Base-by-base conservation (phyloP, 2,797 vertebrate genomes). In the Clarias fuscus region DNA sequence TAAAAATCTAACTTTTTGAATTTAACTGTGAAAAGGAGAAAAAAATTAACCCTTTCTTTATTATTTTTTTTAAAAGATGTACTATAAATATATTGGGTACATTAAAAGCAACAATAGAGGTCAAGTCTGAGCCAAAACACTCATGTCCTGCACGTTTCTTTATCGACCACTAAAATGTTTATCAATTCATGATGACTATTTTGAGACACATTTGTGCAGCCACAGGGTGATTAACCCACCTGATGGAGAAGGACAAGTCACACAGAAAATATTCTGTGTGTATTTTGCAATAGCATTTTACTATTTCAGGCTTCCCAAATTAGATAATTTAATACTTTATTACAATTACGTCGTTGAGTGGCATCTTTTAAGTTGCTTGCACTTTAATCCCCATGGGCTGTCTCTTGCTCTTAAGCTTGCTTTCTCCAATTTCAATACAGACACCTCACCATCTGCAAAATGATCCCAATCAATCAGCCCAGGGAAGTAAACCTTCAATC, bases 381-480 rank as follows among this genome's bases (percentile, higher is more conserved):
- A 73, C 59, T 81, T 81, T 75, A n/a, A 37, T 53, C 15, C 14
- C 59, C 67, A 48, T 37, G 30, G 48, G 40, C 22, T 0, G 11
- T 59, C 48, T 84, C 30, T 2, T 37, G 68, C 77, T 67, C 33
- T 64, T 75, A 43, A 3, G 33, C 84, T 73, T 43, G 27, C 76
- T 84, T 84, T 81, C 85, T 88, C 71, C 62, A 71, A 65, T 86
- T 85, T 76, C 85, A 86, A 40, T 62, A 71, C 43, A 77, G 77
- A 88, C 78, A 86, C 79, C 33, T 87, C n/a, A n/a, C 80, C 68
- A 65, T 85, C 85, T 83, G 86, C 77, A 82, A 82, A 89, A 85
- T 86, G 84, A 80, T 72, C 73, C 67, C 22, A 79, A 90, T 90
- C 89, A 86, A 86, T 89, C 86, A 85, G 75, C 75, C 59, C 72